phyloP scores from a whole-genome alignment of 2,113 vertebrate species.

The Struthio camelus region DNA sequence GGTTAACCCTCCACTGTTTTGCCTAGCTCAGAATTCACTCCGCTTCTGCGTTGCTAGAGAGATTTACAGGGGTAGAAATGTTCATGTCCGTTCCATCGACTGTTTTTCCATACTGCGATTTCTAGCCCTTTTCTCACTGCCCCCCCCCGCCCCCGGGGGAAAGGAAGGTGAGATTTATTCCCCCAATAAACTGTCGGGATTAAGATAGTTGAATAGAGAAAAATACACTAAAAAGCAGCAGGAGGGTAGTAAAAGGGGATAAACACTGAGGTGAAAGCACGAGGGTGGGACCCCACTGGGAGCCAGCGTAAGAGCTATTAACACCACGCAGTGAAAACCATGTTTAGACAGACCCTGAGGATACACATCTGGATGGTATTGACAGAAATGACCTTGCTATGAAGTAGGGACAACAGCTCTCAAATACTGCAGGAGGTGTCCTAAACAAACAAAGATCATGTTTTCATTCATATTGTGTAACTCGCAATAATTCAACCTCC shows the following conservation, averaged over 20 bases:
- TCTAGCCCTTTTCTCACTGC: background rate
- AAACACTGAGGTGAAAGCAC: background rate
- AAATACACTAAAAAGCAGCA: background rate
- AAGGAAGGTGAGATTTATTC: background rate
- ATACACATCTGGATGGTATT: conserved; percentile 56
- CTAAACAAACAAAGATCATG: background rate
- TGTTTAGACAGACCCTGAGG: conserved; percentile 36
- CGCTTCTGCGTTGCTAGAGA: background rate
- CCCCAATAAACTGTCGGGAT: background rate
- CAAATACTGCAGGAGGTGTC: background rate
- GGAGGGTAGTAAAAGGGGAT: background rate
- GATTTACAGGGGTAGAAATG: background rate
- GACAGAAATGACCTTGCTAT: conserved; percentile 33
- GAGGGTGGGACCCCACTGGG: conserved; percentile 4
- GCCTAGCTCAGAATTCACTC: background rate
- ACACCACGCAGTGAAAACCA: background rate
- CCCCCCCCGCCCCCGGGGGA: background rate
- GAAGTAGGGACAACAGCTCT: background rate
- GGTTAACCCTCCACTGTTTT: background rate
- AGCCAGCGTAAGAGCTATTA: background rate
- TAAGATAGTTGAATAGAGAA: background rate
- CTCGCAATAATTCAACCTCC: background rate
- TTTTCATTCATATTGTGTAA: background rate
- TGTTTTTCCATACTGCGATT: fast-evolving
- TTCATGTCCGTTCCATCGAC: background rate